Evolutionary conservation across 2,797 vertebrate species (phyloP), one percentile per base, ranked within the genome.

Genomic region (Cossypha niveicapilla): DNA sequence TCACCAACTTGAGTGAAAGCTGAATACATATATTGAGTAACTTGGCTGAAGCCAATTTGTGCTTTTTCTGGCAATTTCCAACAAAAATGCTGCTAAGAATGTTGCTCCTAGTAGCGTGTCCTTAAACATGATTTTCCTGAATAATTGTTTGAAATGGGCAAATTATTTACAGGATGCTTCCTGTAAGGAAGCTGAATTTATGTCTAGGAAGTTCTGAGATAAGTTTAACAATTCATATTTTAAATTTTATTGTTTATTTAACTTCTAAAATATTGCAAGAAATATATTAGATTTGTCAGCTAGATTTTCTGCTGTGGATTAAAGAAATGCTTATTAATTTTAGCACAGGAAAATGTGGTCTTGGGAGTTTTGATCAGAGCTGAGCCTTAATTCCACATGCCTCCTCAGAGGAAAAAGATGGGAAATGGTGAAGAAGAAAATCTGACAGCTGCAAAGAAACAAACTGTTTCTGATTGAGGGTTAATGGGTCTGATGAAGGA

Each of bases 171-270:
- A 78, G n/a, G 66, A 37, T 44, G 13, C 79, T 96, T 96, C 95
- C 95, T 88, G 88, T 90, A 84, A 70, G 79, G 85, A 93, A 93
- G 44, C 32, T 95, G 58, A 81, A 94, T 86, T 93, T 94, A 86
- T 96, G 82, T 88, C 76, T 94, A 86, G 82, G 65, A 92, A 86
- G 41, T 86, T 83, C 39, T 90, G 87, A 72, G 82, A 79, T 86
- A 93, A 88, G 78, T 77, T 65, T 54, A 90, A 74, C 70, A 58
- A 74, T 66, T 85, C 30, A 30, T 85, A 39, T 80, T 93, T 77
- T 44, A 3, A 75, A 61, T 71, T 61, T 63, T 73, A 68, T 85
- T 80, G 57, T 91, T 93, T 88, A 57, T 90, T 91, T 93, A 82
- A 37, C 67, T 86, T 81, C 6, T 75, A 44, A 94, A 88, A 72